Conservation (phyloP, 2,888 invertebrate species). For the Agapetus fuscipes region DNA sequence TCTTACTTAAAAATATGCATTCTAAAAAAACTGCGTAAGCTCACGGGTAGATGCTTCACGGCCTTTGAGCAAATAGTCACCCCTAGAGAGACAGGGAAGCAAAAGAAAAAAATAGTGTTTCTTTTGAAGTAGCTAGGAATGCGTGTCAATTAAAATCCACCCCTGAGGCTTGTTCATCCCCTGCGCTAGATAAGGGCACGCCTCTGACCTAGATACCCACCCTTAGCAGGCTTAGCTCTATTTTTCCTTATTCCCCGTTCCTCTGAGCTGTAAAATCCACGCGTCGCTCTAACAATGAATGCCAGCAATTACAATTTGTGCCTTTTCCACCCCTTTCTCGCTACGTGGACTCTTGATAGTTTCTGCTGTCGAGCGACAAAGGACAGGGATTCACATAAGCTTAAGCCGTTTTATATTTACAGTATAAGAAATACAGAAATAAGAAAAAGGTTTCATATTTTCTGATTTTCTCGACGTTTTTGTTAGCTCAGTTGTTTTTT, state of each 20-base stretch:
- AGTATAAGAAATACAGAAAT: too few relatives aligned
- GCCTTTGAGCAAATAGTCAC: too few relatives aligned
- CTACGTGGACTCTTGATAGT: constrained; percentile 5
- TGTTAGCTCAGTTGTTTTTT: too few relatives aligned
- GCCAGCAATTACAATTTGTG: constrained; percentile 15
- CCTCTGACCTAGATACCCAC: constrained; percentile 2
- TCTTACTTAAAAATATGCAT: too few relatives aligned
- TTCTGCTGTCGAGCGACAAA: neutral
- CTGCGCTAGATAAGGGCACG: neutral
- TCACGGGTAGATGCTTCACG: too few relatives aligned
- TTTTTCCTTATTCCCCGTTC: constrained; percentile 12
- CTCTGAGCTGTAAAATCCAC: constrained; percentile 13
- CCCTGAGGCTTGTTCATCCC: constrained; percentile 4
- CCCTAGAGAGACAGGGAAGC: too few relatives aligned
- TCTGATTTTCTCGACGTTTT: too few relatives aligned
- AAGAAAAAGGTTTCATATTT: too few relatives aligned
- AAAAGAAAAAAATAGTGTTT: constrained; percentile 10
- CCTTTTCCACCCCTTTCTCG: too few relatives aligned
- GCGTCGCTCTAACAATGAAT: constrained; percentile 16
- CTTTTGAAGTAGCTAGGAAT: constrained; percentile 10
- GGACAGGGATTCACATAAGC: neutral
- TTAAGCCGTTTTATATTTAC: too few relatives aligned
- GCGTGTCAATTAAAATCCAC: constrained; percentile 17
- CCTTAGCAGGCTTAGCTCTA: neutral
- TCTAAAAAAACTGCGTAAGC: too few relatives aligned